Percentiles rank a stretch among this genome's conserved stretches.
phyloP scores from a whole-genome alignment of 92 coral and sea anemone genomes.

The Phenganax stokvisi region DNA sequence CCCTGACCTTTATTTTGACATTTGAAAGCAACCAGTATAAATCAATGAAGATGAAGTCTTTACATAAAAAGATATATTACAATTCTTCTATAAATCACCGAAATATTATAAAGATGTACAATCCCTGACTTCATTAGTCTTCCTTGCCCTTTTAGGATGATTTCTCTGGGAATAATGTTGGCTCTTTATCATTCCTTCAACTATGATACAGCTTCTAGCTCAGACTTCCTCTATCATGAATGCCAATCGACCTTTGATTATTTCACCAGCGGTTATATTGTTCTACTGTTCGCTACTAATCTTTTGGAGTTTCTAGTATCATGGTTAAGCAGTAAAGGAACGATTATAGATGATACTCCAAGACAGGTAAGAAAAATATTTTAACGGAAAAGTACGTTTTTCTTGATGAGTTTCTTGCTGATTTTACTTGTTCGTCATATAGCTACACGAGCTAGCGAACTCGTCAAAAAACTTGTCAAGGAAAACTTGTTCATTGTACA shows the following conservation, averaged over 20 bases:
- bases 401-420: too few relatives aligned
- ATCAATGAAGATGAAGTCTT: too few relatives aligned
- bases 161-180: constrained; percentile 61
- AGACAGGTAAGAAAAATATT: constrained; percentile 38
- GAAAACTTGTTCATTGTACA: too few relatives aligned
- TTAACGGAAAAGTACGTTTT: too few relatives aligned
- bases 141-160: constrained; percentile 56
- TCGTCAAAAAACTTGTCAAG: too few relatives aligned
- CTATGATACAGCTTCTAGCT: constrained; percentile 44
- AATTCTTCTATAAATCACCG: too few relatives aligned
- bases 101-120: not conserved
- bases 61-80: too few relatives aligned
- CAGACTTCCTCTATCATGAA: constrained; percentile 33
- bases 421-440: too few relatives aligned
- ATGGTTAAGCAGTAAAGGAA: constrained; percentile 83
- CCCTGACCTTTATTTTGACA: not conserved
- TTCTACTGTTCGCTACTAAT: constrained; percentile 87
- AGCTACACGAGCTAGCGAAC: too few relatives aligned
- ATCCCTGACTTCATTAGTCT: not conserved
- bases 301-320: constrained; percentile 83
- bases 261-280: constrained; percentile 87
- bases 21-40: too few relatives aligned
- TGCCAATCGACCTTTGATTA: constrained; percentile 95
- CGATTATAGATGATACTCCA: constrained; percentile 90
- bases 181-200: constrained; percentile 71